Evolutionary conservation across 1,140 invertebrate species (phyloP).

Genomic region (Apis cerana): DNA sequence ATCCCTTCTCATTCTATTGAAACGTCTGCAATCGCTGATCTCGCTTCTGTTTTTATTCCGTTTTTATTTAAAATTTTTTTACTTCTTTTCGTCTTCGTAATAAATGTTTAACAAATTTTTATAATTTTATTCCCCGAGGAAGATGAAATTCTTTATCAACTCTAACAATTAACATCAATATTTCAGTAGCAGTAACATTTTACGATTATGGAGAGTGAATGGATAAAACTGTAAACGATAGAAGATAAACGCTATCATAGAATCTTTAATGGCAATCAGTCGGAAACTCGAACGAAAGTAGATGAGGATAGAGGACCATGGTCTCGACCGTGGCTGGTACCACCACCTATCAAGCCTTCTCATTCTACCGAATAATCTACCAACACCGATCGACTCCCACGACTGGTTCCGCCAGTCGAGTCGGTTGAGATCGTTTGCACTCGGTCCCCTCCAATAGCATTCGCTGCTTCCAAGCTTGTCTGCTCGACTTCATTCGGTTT

Average conservation of each 20-base stretch:
- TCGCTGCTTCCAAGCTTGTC: slow-evolving; percentile 22
- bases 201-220: background rate
- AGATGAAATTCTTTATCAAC: background rate
- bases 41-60: slow-evolving; percentile 20
- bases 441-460: slow-evolving; percentile 44
- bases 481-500: slow-evolving; percentile 5
- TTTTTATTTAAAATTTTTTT: background rate
- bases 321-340: slow-evolving; percentile 64
- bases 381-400: slow-evolving; percentile 59
- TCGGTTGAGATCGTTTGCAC: slow-evolving; percentile 49
- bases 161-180: background rate
- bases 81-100: accelerated
- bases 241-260: background rate
- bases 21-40: slow-evolving; percentile 59
- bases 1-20: slow-evolving; percentile 71
- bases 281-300: slow-evolving; percentile 26
- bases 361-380: slow-evolving; percentile 60
- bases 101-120: background rate
- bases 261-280: slow-evolving; percentile 2
- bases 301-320: slow-evolving; percentile 40
- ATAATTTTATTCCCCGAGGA: no score
- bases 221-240: background rate
- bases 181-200: background rate
- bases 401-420: slow-evolving; percentile 52
- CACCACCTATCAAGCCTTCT: slow-evolving; percentile 54